A percentile compares a stretch with the other conserved stretches of the same genome.
These are phyloP conservation scores for Vulpes ferrilata DNA, from an alignment of 2,113 vertebrate genomes.

Conservation along the genomic window DNA sequence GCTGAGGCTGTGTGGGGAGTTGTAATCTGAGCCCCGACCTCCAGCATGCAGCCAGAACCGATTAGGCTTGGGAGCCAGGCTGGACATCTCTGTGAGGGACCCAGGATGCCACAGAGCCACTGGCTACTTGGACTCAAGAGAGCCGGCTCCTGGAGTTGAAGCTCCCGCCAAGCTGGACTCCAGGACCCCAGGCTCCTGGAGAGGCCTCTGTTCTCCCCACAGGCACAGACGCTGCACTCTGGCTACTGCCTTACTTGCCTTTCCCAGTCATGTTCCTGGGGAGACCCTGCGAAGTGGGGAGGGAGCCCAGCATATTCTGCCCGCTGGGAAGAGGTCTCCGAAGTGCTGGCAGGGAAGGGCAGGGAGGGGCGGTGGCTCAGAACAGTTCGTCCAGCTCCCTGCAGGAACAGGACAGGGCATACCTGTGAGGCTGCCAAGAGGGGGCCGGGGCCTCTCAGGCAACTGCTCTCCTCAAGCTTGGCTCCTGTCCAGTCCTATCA, in stretches of 20 bases:
- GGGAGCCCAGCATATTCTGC: not conserved
- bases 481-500: constrained; percentile 28
- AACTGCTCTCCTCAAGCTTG: constrained; percentile 44
- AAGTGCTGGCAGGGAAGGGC: not conserved
- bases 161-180: not conserved
- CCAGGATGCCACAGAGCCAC: not conserved
- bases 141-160: not conserved
- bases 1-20: not conserved
- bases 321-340: not conserved
- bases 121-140: not conserved
- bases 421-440: constrained; percentile 26
- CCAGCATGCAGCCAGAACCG: not conserved
- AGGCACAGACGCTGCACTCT: not conserved
- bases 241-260: not conserved
- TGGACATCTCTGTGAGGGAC: not conserved
- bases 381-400: not conserved
- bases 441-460: constrained; percentile 45
- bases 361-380: not conserved
- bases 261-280: accelerated
- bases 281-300: not conserved
- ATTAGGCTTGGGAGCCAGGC: not conserved
- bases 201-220: accelerated
- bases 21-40: not conserved
- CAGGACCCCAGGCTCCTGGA: not conserved
- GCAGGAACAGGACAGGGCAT: not conserved